phyloP scores from a whole-genome alignment of 2,113 vertebrate genomes.

The Peromyscus maniculatus region DNA sequence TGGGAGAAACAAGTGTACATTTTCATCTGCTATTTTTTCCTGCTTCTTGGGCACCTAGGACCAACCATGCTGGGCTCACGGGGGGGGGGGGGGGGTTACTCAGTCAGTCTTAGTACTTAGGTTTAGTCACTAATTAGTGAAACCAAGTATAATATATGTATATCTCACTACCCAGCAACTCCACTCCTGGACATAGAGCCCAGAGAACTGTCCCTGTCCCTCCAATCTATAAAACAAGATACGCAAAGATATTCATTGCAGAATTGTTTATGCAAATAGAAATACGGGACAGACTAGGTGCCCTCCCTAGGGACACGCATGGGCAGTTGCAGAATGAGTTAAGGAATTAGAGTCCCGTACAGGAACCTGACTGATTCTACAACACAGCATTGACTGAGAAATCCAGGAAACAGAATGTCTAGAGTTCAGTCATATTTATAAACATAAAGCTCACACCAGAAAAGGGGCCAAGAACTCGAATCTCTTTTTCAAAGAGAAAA shows the following conservation, averaged over 20 bases:
- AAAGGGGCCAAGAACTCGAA: neutral
- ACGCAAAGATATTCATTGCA: neutral
- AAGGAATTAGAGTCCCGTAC: neutral
- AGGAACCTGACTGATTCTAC: slow-evolving; percentile 3
- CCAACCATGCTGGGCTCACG: neutral
- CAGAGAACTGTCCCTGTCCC: slow-evolving; percentile 15
- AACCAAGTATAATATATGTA: neutral
- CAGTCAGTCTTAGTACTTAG: neutral
- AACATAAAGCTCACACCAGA: slow-evolving; percentile 28
- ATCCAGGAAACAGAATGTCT: slow-evolving; percentile 26
- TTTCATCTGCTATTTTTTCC: neutral
- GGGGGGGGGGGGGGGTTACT: neutral
- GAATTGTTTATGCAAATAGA: neutral
- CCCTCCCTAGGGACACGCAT: neutral
- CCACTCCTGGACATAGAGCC: slow-evolving; percentile 12
- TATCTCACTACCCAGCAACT: neutral
- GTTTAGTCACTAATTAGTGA: neutral
- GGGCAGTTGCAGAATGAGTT: neutral
- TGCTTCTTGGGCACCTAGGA: slow-evolving; percentile 1
- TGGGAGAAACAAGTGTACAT: neutral
- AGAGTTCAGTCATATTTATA: neutral
- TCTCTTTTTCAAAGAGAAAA: neutral
- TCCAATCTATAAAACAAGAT: slow-evolving; percentile 2
- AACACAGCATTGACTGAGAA: neutral
- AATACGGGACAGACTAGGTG: neutral